A percentile compares a stretch with the other conserved stretches of the same genome.
Evolutionary conservation across 1,140 invertebrate genomes (phyloP).

Genomic region (Aporrectodea caliginosa): DNA sequence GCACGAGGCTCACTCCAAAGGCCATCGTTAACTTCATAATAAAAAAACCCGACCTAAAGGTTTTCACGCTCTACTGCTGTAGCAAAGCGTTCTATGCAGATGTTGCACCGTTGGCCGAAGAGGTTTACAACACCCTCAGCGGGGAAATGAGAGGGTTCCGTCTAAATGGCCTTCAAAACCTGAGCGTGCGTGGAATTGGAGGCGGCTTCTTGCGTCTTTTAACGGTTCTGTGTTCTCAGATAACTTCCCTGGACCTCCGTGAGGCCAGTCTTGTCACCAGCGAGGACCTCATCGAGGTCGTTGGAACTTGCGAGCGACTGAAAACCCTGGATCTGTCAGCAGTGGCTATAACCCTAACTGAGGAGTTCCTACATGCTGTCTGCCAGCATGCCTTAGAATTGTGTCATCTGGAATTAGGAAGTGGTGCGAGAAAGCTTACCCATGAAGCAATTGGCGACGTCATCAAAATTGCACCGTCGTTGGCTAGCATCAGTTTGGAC

Average conservation of each 20-base stretch:
- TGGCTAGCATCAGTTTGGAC: background rate
- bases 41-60: background rate
- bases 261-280: background rate
- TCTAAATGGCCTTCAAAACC: slow-evolving; percentile 1
- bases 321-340: background rate
- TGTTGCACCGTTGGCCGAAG: slow-evolving; percentile 16
- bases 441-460: background rate
- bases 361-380: background rate
- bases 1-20: slow-evolving; percentile 13
- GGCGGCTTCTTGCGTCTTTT: slow-evolving; percentile 18
- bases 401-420: background rate
- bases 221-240: slow-evolving; percentile 16
- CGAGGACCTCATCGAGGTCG: background rate
- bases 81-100: slow-evolving; percentile 19
- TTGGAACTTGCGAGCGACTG: background rate
- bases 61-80: slow-evolving; percentile 9
- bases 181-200: slow-evolving; percentile 10
- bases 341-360: background rate
- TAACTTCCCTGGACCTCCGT: slow-evolving; percentile 1
- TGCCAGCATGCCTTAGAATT: background rate
- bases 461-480: background rate
- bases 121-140: slow-evolving; percentile 10
- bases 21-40: slow-evolving; percentile 15
- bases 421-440: background rate
- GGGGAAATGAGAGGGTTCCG: slow-evolving; percentile 13